These are phyloP conservation scores for Drosophila kambysellisi DNA, from an alignment of 2,888 invertebrate species.

Conservation along the genomic window DNA sequence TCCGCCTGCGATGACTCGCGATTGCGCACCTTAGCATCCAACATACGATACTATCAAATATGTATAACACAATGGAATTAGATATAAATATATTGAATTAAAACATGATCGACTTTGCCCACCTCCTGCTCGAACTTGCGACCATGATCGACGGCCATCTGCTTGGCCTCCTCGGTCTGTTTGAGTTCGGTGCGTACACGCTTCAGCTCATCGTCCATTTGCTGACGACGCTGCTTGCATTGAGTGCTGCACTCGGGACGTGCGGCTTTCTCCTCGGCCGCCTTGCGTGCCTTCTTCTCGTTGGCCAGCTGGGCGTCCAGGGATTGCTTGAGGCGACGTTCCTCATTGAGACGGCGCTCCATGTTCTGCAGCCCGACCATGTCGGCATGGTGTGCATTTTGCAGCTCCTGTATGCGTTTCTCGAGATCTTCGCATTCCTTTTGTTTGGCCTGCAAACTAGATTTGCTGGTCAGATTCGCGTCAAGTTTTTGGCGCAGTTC, in stretches of 20 bases:
- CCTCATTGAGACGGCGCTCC: conserved; percentile 93
- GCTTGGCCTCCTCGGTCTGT: conserved; percentile 88
- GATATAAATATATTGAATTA: background rate
- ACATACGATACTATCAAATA: conserved; percentile 81
- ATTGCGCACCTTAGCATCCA: conserved; percentile 84
- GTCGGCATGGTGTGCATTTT: conserved; percentile 91
- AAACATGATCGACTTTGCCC: background rate
- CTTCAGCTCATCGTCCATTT: conserved; percentile 90
- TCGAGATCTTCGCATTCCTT: conserved; percentile 94
- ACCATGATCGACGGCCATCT: conserved; percentile 83
- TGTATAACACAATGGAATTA: background rate
- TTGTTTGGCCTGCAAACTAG: conserved; percentile 91
- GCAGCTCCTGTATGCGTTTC: conserved; percentile 91
- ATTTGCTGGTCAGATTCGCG: conserved; percentile 88
- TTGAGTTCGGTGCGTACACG: conserved; percentile 88
- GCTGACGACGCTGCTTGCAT: conserved; percentile 88
- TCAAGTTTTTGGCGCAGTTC: conserved; percentile 86
- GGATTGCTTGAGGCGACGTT: conserved; percentile 91
- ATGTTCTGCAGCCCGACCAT: conserved; percentile 90
- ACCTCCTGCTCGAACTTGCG: conserved; percentile 85
- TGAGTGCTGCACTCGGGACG: conserved; percentile 88
- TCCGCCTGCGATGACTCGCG: conserved; percentile 85
- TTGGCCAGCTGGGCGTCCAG: conserved; percentile 90
- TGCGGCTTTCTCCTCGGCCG: conserved; percentile 85
- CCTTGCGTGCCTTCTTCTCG: conserved; percentile 90